Percentiles rank a stretch among this genome's conserved stretches.
Conservation (phyloP, 1,140 invertebrate species). For the Ptiloglossa arizonensis region DNA sequence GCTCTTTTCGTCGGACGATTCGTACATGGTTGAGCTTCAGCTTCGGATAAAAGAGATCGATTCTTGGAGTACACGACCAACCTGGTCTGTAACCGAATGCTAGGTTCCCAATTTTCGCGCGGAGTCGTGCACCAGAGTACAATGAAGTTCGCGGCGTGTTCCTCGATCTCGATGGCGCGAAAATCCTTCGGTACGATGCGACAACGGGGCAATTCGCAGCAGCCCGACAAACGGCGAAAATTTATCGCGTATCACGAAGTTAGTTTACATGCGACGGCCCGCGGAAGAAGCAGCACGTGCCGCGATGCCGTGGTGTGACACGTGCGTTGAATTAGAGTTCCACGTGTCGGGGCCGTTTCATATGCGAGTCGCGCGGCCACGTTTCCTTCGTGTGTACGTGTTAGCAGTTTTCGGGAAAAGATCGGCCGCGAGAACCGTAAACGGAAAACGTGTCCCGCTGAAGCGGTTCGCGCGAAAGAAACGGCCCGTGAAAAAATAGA, state of each 20-base stretch:
- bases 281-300: constrained; percentile 56
- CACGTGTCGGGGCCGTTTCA: constrained; percentile 38
- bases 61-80: too few relatives aligned
- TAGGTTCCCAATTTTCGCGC: too few relatives aligned
- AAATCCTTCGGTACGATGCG: too few relatives aligned
- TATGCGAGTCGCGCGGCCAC: constrained; percentile 23
- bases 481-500: neutral
- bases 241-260: constrained; percentile 52
- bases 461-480: neutral
- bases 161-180: too few relatives aligned
- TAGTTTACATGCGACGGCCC: constrained; percentile 49
- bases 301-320: constrained; percentile 19
- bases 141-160: too few relatives aligned
- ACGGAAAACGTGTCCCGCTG: neutral
- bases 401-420: constrained; percentile 3
- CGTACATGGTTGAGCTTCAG: too few relatives aligned
- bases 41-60: too few relatives aligned
- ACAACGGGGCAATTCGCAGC: too few relatives aligned
- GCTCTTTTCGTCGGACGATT: too few relatives aligned
- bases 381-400: constrained; percentile 19
- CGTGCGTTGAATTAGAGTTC: constrained; percentile 49
- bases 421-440: constrained; percentile 6
- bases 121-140: too few relatives aligned
- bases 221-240: constrained; percentile 15
- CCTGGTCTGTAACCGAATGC: neutral